Conservation (phyloP, 2,113 vertebrate species). For the Microcebus tavaratra region DNA sequence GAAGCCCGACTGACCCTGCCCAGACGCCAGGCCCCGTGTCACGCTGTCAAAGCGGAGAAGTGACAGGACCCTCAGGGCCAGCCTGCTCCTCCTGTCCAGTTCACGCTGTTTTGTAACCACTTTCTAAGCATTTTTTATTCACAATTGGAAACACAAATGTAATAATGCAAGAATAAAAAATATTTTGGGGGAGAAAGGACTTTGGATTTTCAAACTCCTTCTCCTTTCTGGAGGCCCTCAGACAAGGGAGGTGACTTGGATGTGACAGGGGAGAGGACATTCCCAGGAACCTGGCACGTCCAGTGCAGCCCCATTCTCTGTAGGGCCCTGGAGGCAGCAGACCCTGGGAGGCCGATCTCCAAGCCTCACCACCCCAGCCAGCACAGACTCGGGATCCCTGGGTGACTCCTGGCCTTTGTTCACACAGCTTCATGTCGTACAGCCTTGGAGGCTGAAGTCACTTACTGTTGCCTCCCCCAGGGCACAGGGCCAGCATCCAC, state of each 20-base stretch:
- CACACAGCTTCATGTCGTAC: background rate
- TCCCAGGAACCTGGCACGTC: background rate
- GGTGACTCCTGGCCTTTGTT: background rate
- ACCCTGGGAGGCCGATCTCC: background rate
- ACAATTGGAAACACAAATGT: conserved; percentile 88
- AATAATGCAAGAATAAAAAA: conserved; percentile 88
- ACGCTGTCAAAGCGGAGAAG: conserved; percentile 69
- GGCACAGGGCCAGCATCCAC: no score
- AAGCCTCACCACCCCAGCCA: background rate
- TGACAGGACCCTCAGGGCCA: conserved; percentile 64
- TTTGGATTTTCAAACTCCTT: conserved; percentile 79
- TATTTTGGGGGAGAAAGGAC: conserved; percentile 87
- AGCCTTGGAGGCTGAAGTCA: background rate
- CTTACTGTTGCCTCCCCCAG: no score
- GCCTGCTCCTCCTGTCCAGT: conserved; percentile 76
- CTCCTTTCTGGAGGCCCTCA: conserved; percentile 58
- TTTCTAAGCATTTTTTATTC: conserved; percentile 88
- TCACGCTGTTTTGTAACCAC: conserved; percentile 86
- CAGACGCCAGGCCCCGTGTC: conserved; percentile 68
- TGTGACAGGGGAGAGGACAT: background rate
- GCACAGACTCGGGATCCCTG: background rate
- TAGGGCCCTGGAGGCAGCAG: background rate
- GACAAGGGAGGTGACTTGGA: background rate
- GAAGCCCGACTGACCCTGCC: conserved; percentile 73
- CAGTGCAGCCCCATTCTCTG: background rate